Percentiles rank a stretch among this genome's conserved stretches.
Conservation (phyloP, 2,888 invertebrate genomes). For the Chamaedrilus cognettii region DNA sequence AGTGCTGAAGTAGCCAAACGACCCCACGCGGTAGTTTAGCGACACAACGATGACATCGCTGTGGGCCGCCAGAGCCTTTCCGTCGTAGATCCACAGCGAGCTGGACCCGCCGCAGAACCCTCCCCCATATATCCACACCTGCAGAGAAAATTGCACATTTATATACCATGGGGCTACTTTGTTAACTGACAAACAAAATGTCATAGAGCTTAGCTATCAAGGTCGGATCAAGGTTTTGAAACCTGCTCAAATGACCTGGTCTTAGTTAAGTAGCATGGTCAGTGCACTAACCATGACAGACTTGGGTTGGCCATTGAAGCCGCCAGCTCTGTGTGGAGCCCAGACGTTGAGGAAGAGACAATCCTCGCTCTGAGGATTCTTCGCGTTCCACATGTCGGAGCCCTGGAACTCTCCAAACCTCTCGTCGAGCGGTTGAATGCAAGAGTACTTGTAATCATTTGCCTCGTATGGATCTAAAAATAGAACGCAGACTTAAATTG, state of each 20-base stretch:
- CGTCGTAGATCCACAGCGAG: slow-evolving; percentile 89
- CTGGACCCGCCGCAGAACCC: slow-evolving; percentile 80
- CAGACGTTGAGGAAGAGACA: slow-evolving; percentile 91
- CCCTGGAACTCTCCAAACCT: slow-evolving; percentile 64
- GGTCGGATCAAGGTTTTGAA: no score
- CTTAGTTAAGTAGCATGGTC: no score
- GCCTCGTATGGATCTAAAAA: slow-evolving; percentile 66
- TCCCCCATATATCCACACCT: slow-evolving; percentile 76
- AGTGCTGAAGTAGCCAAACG: slow-evolving; percentile 67
- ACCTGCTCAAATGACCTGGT: no score
- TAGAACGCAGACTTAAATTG: no score
- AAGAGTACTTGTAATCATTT: slow-evolving; percentile 80
- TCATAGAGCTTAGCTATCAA: no score
- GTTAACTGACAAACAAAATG: no score
- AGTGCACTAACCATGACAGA: neutral
- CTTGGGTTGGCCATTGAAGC: neutral
- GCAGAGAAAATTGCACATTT: no score
- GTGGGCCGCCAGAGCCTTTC: slow-evolving; percentile 82
- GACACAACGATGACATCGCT: slow-evolving; percentile 86
- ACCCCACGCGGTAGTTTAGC: slow-evolving; percentile 93
- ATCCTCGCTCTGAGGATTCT: slow-evolving; percentile 89
- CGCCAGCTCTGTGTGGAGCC: slow-evolving; percentile 65
- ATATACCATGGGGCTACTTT: no score
- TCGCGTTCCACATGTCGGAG: slow-evolving; percentile 93
- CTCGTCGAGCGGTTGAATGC: slow-evolving; percentile 68